These are phyloP conservation scores for Dicyrtomina minuta DNA, from an alignment of 2,888 invertebrate genomes.

Conservation along the genomic window DNA sequence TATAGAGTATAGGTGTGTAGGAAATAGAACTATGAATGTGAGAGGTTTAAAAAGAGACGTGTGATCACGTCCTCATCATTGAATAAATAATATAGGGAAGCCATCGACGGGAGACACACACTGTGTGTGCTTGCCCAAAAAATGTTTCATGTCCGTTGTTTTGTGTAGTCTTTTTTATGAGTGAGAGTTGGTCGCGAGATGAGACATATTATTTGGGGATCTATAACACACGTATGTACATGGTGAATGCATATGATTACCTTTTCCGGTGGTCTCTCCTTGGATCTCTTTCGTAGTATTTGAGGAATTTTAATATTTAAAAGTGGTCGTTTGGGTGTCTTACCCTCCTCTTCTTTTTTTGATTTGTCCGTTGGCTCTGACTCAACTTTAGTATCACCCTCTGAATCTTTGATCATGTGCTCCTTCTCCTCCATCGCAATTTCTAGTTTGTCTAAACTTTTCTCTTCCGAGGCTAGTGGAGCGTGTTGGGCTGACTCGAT, in stretches of 20 bases:
- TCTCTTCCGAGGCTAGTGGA: slow-evolving; percentile 36
- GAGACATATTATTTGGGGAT: too few species aligned
- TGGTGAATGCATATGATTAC: slow-evolving; percentile 1
- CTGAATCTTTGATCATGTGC: slow-evolving; percentile 27
- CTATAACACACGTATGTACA: too few species aligned
- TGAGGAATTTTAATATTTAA: slow-evolving; percentile 36
- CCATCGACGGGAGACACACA: too few species aligned
- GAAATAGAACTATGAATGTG: too few species aligned
- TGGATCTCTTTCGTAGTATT: slow-evolving; percentile 33
- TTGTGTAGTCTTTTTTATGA: too few species aligned
- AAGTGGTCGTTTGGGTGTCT: slow-evolving; percentile 7
- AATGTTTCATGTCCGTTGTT: too few species aligned
- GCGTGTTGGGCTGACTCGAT: slow-evolving; percentile 33
- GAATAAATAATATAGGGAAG: too few species aligned
- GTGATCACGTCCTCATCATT: too few species aligned
- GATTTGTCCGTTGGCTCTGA: slow-evolving; percentile 27
- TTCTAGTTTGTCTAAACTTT: slow-evolving; percentile 38
- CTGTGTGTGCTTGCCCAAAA: too few species aligned
- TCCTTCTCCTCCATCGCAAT: slow-evolving; percentile 38
- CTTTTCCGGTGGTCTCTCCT: slow-evolving; percentile 34
- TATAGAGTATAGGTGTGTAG: too few species aligned
- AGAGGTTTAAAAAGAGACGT: too few species aligned
- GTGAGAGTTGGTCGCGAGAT: too few species aligned
- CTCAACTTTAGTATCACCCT: slow-evolving; percentile 9
- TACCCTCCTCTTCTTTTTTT: slow-evolving; percentile 22